Base-by-base conservation (phyloP, 2,797 vertebrate species). In the Lutjanus campechanus region DNA sequence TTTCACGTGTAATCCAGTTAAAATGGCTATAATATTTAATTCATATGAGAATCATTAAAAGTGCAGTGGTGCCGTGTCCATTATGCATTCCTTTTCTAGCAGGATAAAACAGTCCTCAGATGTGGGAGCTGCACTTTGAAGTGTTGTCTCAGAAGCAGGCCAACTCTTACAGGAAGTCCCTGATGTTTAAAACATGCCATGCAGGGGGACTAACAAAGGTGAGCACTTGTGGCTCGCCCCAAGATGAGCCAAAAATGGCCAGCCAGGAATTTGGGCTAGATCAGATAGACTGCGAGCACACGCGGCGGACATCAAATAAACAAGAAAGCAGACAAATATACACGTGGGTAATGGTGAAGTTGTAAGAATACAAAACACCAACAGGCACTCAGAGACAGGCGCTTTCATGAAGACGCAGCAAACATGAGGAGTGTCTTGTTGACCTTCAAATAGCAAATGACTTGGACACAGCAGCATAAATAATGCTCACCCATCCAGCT, bases 101-200 rank as follows among this genome's bases (percentile, higher is more conserved):
- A 96, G 97, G 97, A 98, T 98, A 98, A 98, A 98, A 96, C 95
- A 98, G 96, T 93, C 95, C 95, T 97, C 96, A 97, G 97, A 98
- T 96, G 96, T 96, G 95, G 94, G 94, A 94, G 96, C 91, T 94
- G 93, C 93, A 95, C 97, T 99, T 98, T 99, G 97, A 98, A 97
- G 97, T 97, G 96, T 96, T 94, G 94, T 94, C 95, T 96, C 94
- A 95, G 95, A 96, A 96, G 95, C 93, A 88, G 92, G 84, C 93
- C 92, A 92, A 91, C 93, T 95, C 95, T 96, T 95, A 95, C 93
- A 95, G 94, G 94, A 95, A 94, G 94, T 95, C 91, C 93, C 94
- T 96, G 92, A 96, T 96, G 94, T 96, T 95, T 96, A 91, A 96
- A 95, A 95, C 93, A 96, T 95, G 83, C 83, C 77, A 74, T 84